Percentiles rank a stretch among this genome's conserved stretches.
These are phyloP conservation scores for Griposia aprilina DNA, from an alignment of 2,888 invertebrate genomes.

Conservation along the genomic window DNA sequence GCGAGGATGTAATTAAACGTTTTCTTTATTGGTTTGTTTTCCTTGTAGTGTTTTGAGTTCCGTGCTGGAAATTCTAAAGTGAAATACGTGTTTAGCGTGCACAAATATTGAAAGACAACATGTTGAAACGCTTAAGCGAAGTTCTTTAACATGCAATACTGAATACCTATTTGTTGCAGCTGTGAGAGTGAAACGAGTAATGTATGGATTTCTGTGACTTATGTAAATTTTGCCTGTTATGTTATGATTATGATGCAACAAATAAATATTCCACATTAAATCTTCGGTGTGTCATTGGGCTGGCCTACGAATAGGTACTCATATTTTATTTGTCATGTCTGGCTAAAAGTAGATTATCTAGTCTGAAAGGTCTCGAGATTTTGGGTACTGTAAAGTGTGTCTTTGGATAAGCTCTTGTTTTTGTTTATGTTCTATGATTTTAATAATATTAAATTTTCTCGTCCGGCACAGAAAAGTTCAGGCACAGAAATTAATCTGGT, in stretches of 20 bases:
- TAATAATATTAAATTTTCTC: neutral
- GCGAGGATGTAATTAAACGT: slow-evolving; percentile 59
- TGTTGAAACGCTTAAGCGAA: neutral
- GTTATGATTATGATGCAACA: neutral
- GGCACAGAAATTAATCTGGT: neutral
- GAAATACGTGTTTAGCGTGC: slow-evolving; percentile 9
- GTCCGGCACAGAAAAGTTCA: no score
- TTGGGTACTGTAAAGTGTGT: neutral
- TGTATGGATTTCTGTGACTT: neutral
- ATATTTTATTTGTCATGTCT: neutral
- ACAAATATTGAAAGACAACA: slow-evolving; percentile 21
- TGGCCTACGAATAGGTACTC: neutral
- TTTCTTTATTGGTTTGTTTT: slow-evolving; percentile 57
- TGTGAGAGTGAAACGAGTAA: slow-evolving; percentile 1
- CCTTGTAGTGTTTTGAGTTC: slow-evolving; percentile 22
- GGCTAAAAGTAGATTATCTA: neutral
- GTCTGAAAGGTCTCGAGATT: neutral
- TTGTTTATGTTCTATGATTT: neutral
- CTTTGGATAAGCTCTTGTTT: neutral
- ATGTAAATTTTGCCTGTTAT: neutral
- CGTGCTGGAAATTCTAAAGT: slow-evolving; percentile 12
- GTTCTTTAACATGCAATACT: neutral
- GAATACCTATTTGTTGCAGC: neutral
- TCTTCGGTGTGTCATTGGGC: neutral
- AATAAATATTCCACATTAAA: neutral